A percentile compares a stretch with the other conserved stretches of the same genome.
These are phyloP conservation scores for Ahaetulla prasina DNA, from an alignment of 2,113 vertebrate species.

Conservation along the genomic window DNA sequence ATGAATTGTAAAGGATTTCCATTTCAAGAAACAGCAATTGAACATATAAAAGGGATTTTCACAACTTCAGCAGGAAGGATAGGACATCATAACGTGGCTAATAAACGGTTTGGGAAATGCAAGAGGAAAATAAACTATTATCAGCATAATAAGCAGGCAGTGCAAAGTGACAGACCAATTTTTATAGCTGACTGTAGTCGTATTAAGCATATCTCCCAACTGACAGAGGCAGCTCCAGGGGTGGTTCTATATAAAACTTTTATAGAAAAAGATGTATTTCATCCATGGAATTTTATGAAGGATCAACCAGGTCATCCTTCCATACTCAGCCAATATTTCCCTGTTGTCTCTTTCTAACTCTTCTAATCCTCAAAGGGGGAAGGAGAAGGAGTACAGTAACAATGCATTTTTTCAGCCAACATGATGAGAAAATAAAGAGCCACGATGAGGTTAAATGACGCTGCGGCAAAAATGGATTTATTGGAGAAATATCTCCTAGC, in stretches of 20 bases:
- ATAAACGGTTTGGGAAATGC: constrained; percentile 55
- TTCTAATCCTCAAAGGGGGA: neutral
- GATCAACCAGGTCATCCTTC: neutral
- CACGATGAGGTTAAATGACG: neutral
- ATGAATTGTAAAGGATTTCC: neutral
- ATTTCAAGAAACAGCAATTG: neutral
- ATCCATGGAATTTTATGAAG: neutral
- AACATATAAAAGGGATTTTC: neutral
- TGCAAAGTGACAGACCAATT: neutral
- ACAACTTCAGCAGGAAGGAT: constrained; percentile 28
- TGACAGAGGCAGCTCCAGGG: neutral
- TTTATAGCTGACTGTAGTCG: neutral
- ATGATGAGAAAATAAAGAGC: neutral
- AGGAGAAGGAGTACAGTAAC: neutral
- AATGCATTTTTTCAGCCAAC: neutral
- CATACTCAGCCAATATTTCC: neutral
- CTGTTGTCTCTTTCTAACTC: neutral
- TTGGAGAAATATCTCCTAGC: neutral
- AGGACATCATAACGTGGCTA: constrained; percentile 55
- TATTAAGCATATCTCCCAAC: neutral
- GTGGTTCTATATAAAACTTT: neutral
- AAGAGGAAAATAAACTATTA: constrained; percentile 63
- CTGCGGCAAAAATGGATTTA: neutral
- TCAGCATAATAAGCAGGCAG: constrained; percentile 57
- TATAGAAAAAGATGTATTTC: neutral